These are phyloP conservation scores for Neoarius graeffei DNA, from an alignment of 2,113 vertebrate species.

Conservation along the genomic window DNA sequence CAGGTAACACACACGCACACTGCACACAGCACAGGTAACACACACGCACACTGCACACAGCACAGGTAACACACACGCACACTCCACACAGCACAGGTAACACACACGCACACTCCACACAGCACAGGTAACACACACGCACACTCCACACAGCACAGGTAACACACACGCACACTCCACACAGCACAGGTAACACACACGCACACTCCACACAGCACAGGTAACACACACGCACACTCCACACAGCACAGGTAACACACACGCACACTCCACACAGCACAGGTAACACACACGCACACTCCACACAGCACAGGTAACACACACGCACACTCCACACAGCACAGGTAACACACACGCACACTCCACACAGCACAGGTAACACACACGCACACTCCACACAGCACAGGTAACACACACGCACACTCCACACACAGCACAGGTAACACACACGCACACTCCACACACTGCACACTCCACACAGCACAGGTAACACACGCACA, in stretches of 20 bases:
- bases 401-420: constrained; percentile 64
- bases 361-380: background rate
- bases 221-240: background rate
- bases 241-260: constrained; percentile 47
- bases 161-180: constrained; percentile 9
- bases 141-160: constrained; percentile 79
- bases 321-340: too few species aligned
- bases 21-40: constrained; percentile 71
- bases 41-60: too few species aligned
- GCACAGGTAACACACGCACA: background rate
- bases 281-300: constrained; percentile 65
- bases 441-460: constrained; percentile 58
- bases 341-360: too few species aligned
- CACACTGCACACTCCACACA: background rate
- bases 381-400: too few species aligned
- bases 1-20: constrained; percentile 63
- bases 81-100: background rate
- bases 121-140: constrained; percentile 64
- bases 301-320: constrained; percentile 70
- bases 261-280: constrained; percentile 77
- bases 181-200: background rate
- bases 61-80: too few species aligned
- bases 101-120: too few species aligned
- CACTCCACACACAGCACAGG: constrained; percentile 79
- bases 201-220: background rate